These are phyloP conservation scores for Anabacerthia variegaticeps DNA, from an alignment of 2,797 vertebrate species.

Conservation along the genomic window DNA sequence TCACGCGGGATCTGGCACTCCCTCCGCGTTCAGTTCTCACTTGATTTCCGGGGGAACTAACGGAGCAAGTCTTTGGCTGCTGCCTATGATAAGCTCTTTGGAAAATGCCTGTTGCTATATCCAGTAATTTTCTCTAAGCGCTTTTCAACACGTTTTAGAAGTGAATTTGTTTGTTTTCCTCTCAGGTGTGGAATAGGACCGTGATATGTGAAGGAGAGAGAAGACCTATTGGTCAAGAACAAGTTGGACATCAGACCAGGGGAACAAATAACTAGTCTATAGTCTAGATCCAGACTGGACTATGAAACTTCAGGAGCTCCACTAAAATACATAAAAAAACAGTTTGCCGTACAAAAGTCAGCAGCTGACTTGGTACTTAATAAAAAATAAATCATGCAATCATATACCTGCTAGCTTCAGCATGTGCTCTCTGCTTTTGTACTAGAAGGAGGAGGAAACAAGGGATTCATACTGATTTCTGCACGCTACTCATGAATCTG, in stretches of 20 bases:
- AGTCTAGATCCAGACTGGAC: not conserved
- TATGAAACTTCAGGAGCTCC: not conserved
- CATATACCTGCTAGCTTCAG: not conserved
- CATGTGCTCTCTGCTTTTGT: not conserved
- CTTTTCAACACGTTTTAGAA: not conserved
- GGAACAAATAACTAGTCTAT: not conserved
- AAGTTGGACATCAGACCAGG: not conserved
- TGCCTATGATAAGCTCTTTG: not conserved
- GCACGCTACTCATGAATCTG: not conserved
- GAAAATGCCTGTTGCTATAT: not conserved
- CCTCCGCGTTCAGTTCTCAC: rapidly evolving
- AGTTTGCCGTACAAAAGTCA: not conserved
- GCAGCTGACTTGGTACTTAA: not conserved
- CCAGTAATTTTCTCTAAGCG: not conserved
- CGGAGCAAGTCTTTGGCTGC: not conserved
- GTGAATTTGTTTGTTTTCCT: not conserved
- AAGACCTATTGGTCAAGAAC: not conserved
- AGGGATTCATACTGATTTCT: not conserved
- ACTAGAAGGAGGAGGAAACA: not conserved
- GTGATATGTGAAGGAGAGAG: not conserved
- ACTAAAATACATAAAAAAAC: not conserved
- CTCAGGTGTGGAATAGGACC: not conserved
- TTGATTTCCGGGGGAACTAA: not conserved
- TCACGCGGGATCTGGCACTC: rapidly evolving
- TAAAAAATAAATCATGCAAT: not conserved